Base-by-base conservation (phyloP, 2,888 invertebrate genomes). In the Brachynemurus nebulosus region DNA sequence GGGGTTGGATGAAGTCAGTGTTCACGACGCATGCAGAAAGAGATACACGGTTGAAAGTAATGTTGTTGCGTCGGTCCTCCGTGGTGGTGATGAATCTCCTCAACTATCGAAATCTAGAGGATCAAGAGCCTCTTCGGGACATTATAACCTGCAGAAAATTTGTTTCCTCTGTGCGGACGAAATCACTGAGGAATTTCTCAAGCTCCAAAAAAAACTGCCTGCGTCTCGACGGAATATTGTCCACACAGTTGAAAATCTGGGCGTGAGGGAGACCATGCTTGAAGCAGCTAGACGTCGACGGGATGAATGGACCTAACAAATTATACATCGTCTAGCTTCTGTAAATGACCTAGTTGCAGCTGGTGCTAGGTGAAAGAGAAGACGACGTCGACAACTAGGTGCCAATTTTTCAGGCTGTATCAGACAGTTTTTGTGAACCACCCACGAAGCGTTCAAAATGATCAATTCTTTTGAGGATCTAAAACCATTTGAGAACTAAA, bases 131-230 rank as follows among this genome's bases (percentile, higher is more conserved):
- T 23, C 25, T 23, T 6, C 25, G 9, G 25, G 25, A 23, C 6
- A 23, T 9, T 23, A 23, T 23, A 23, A 23, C 25, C 25, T 23
- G 25, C 25, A 23, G 25, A 23, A 23, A 23, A 8, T 23, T 23
- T 23, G 6, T 23, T 23, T 23, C 25, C 25, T 23, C 25, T 23
- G 25, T 23, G 25, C 7, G 9, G 25, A 23, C 25, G 25, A 23
- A 23, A 23, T 23, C 25, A 23, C 25, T 23, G 44, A 16, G 33
- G 40, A 30, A 44, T 54, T 54, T 48, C 38, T 42, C 47, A 53
- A 50, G 55, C 54, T 58, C 48, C 53, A 43, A 45, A 55, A 54
- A 52, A 56, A 56, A 48, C n/a, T n/a, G n/a, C n/a, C n/a, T n/a
- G n/a, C n/a, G n/a, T n/a, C n/a, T n/a, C n/a, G n/a, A n/a, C n/a